These are phyloP conservation scores for Benitochromis conjunctus DNA, from an alignment of 2,113 vertebrate genomes.

Conservation along the genomic window DNA sequence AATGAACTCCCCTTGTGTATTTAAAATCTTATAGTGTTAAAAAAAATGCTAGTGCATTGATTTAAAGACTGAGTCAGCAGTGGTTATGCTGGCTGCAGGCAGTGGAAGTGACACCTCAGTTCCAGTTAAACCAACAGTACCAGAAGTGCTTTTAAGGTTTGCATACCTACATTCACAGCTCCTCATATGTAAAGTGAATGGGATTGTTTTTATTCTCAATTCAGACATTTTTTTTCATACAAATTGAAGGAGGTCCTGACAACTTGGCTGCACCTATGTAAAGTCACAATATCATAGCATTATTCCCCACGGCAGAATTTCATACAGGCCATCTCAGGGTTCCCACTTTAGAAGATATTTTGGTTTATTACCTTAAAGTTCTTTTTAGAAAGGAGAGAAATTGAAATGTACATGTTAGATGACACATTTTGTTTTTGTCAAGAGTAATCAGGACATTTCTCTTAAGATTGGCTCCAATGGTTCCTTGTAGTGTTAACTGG, in stretches of 20 bases:
- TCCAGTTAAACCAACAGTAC: background rate
- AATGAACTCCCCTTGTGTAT: background rate
- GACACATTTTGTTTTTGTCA: background rate
- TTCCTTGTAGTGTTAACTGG: background rate
- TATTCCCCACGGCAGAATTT: background rate
- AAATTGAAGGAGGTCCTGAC: background rate
- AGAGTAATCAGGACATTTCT: background rate
- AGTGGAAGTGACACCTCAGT: background rate
- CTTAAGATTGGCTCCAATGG: background rate
- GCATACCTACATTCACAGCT: background rate
- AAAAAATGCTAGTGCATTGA: background rate
- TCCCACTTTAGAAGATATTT: background rate
- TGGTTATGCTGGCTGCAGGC: background rate
- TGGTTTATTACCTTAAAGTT: background rate
- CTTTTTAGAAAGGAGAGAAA: background rate
- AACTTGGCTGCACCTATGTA: background rate
- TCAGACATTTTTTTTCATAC: background rate
- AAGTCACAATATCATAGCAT: background rate
- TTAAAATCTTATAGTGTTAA: background rate
- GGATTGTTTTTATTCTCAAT: background rate
- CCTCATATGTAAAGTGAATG: background rate
- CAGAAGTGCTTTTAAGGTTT: background rate
- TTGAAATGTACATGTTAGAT: background rate
- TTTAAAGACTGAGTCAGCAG: background rate
- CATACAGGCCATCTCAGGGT: background rate